Conservation (phyloP, 2,797 vertebrate genomes). For the Buceros bicornis region DNA sequence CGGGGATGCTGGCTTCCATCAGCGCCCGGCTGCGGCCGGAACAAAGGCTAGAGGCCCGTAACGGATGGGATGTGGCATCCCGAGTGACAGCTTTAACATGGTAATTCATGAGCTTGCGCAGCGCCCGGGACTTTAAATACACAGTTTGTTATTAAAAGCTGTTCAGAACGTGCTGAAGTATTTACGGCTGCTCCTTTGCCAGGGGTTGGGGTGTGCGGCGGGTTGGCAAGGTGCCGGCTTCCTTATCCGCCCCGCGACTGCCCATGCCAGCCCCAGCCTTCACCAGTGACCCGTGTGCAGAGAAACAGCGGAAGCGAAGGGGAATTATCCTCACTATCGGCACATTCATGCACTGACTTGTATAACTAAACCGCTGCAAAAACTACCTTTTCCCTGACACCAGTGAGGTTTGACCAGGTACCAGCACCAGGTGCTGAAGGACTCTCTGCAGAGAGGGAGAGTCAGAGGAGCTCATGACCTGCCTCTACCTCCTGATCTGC, state of each 20-base stretch:
- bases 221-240: not conserved
- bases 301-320: rapidly evolving
- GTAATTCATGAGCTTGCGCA: not conserved
- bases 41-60: not conserved
- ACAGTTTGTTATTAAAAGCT: not conserved
- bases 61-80: not conserved
- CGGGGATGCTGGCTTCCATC: not conserved
- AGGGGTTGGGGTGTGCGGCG: not conserved
- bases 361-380: not conserved
- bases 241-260: not conserved
- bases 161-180: not conserved
- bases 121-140: not conserved
- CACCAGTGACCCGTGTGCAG: not conserved
- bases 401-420: rapidly evolving
- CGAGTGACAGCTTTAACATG: not conserved
- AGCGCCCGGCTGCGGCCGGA: not conserved
- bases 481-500: not conserved
- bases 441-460: not conserved
- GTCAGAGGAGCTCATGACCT: not conserved
- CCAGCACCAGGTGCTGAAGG: rapidly evolving
- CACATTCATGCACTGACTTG: not conserved
- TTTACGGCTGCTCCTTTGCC: not conserved
- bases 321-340: not conserved
- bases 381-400: not conserved
- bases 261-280: not conserved